Percentiles rank a stretch among this genome's conserved stretches.
Conservation (phyloP, 2,888 invertebrate genomes). For the Acronicta leporina region DNA sequence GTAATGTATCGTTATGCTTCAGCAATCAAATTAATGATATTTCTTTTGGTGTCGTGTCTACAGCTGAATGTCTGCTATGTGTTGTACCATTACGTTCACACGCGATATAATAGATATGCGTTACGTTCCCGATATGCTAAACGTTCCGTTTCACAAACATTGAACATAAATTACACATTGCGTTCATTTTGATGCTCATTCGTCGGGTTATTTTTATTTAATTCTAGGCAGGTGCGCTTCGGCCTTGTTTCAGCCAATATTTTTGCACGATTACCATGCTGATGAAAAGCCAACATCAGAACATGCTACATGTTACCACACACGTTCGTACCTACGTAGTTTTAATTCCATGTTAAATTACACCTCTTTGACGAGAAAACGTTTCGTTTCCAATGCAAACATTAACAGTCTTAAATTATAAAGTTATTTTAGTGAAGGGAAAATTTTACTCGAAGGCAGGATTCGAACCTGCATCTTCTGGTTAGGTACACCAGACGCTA, state of each 20-base stretch:
- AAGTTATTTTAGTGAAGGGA: too few species aligned
- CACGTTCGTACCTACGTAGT: constrained; percentile 64
- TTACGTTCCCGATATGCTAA: constrained; percentile 67
- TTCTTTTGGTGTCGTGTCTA: constrained; percentile 52
- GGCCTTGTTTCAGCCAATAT: constrained; percentile 81
- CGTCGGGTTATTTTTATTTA: constrained; percentile 86
- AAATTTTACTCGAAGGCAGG: too few species aligned
- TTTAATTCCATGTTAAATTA: constrained; percentile 72
- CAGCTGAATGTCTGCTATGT: constrained; percentile 29
- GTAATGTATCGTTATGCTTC: constrained; percentile 69
- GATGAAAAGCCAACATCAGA: constrained; percentile 87
- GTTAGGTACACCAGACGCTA: too few species aligned
- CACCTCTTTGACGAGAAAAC: constrained; percentile 67
- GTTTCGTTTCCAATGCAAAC: constrained; percentile 46
- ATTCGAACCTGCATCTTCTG: too few species aligned
- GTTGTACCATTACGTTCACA: constrained; percentile 48
- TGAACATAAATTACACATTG: constrained; percentile 74
- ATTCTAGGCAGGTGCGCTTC: constrained; percentile 84
- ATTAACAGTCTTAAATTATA: constrained; percentile 47
- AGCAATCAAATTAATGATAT: constrained; percentile 66
- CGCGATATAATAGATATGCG: constrained; percentile 40
- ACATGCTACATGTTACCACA: constrained; percentile 68
- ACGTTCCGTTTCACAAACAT: constrained; percentile 73
- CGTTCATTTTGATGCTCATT: constrained; percentile 76
- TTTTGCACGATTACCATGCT: constrained; percentile 88